phyloP scores from a whole-genome alignment of 2,113 vertebrate species.

The Chaetorhynchus papuensis region DNA sequence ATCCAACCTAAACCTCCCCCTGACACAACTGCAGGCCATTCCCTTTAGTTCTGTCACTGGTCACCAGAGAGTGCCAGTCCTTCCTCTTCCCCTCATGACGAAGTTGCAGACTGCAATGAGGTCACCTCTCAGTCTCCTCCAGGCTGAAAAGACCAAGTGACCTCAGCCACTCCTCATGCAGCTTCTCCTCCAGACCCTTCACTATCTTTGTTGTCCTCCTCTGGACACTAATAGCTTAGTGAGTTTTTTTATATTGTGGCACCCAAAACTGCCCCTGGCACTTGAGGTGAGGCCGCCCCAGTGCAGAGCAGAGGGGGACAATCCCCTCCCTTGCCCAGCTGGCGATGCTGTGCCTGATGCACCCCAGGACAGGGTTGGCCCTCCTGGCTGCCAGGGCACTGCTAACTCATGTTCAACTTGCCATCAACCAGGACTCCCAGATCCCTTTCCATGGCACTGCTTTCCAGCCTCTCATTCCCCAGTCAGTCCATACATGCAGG shows the following conservation, averaged over 20 bases:
- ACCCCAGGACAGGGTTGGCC: accelerated
- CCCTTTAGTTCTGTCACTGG: not conserved
- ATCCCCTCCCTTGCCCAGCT: accelerated
- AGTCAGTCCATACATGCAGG: not conserved
- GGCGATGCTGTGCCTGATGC: accelerated
- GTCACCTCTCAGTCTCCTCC: not conserved
- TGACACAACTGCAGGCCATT: not conserved
- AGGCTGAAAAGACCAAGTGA: not conserved
- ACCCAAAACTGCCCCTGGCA: too few species aligned
- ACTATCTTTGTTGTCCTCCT: too few species aligned
- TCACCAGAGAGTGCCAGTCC: not conserved
- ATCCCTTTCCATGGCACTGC: not conserved
- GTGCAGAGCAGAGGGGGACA: accelerated
- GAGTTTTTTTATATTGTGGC: accelerated
- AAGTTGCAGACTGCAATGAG: not conserved
- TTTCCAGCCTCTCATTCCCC: not conserved
- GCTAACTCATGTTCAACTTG: accelerated
- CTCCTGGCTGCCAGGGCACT: not conserved
- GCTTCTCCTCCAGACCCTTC: not conserved
- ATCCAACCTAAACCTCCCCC: too few species aligned
- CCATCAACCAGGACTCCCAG: accelerated
- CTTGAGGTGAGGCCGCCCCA: accelerated
- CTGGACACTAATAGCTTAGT: not conserved
- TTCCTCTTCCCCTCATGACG: not conserved
- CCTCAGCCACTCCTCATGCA: not conserved